Evolutionary conservation across 2,113 vertebrate genomes (phyloP).

Genomic region (Hydropotes inermis): DNA sequence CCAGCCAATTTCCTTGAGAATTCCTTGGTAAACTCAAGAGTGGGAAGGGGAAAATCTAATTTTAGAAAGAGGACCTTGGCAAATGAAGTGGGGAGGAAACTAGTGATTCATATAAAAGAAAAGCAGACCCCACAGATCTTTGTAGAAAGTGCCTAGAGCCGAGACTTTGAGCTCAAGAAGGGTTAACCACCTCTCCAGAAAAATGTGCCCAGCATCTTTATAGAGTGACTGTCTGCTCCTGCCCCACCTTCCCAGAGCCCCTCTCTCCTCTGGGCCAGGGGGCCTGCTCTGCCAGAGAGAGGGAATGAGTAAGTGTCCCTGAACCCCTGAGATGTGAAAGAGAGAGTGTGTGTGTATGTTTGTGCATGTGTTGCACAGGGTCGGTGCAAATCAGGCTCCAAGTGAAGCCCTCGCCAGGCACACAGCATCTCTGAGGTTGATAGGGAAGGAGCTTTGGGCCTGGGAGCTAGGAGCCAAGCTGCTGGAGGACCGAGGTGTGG

Average conservation of each 20-base stretch:
- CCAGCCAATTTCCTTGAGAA: constrained; percentile 53
- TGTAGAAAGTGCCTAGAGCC: constrained; percentile 14
- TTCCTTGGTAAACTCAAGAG: constrained; percentile 5
- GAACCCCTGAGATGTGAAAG: neutral
- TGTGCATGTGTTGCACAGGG: neutral
- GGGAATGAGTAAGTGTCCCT: neutral
- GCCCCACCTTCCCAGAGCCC: neutral
- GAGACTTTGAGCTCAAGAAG: neutral
- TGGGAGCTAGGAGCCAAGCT: neutral
- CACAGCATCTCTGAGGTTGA: neutral
- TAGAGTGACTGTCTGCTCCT: neutral
- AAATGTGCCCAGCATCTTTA: constrained; percentile 24
- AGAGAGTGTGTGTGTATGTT: no score
- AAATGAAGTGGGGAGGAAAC: neutral
- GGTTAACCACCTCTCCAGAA: constrained; percentile 66
- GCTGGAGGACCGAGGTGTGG: no score
- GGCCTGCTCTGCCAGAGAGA: neutral
- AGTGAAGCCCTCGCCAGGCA: neutral
- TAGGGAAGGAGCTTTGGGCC: neutral
- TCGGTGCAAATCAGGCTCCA: neutral
- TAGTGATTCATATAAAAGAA: neutral
- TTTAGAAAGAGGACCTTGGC: constrained; percentile 39
- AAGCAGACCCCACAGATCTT: constrained; percentile 3
- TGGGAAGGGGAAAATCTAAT: constrained; percentile 55
- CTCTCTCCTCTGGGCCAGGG: neutral